phyloP scores from a whole-genome alignment of 2,113 vertebrate species.

The Phalacrocorax aristotelis region DNA sequence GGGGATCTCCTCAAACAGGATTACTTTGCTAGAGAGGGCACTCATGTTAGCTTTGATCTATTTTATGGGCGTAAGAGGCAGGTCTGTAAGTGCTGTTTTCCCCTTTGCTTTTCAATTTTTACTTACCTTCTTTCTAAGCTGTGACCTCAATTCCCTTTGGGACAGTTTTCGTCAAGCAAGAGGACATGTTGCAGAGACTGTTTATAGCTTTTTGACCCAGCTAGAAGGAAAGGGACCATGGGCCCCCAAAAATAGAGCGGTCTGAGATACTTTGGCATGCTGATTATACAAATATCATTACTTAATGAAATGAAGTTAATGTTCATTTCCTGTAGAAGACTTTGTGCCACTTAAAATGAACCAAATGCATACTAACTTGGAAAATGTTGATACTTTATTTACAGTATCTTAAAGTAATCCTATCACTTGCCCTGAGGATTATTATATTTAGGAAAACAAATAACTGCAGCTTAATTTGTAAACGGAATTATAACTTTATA shows the following conservation, averaged over 20 bases:
- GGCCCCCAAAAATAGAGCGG: background rate
- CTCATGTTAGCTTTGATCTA: background rate
- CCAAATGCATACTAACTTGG: background rate
- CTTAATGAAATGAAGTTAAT: background rate
- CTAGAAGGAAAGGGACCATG: background rate
- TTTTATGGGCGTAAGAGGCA: background rate
- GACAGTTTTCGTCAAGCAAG: background rate
- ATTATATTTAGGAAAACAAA: background rate
- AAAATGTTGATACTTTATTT: background rate
- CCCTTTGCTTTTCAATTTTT: background rate
- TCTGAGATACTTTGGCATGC: background rate
- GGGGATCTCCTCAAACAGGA: background rate
- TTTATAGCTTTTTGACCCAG: background rate
- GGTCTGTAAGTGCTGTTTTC: background rate
- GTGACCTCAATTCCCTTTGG: background rate
- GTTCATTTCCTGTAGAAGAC: background rate
- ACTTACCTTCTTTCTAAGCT: background rate
- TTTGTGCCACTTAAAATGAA: background rate
- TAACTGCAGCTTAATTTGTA: background rate
- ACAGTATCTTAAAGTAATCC: background rate
- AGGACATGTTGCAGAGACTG: background rate
- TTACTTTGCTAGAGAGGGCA: background rate
- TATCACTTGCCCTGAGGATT: background rate
- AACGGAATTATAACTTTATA: background rate
- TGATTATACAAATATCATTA: slow-evolving; percentile 7